Conservation (phyloP, 2,797 vertebrate genomes). For the Alcedo quadribrachys region DNA sequence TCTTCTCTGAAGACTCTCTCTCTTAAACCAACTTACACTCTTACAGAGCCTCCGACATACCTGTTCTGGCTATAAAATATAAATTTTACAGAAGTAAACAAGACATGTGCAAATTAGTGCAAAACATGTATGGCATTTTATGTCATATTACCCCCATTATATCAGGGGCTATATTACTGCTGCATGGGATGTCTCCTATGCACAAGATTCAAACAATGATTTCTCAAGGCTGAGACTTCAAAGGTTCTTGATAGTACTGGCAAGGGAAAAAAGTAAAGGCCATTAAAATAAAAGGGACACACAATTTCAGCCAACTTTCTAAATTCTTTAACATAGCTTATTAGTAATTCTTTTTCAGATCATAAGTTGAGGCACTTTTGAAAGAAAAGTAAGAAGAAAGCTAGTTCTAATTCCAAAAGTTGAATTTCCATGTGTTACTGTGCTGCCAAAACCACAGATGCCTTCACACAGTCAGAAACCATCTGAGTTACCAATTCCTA, state of each 20-base stretch:
- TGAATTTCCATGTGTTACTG: background rate
- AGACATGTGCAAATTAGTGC: background rate
- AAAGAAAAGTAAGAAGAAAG: background rate
- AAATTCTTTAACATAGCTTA: background rate
- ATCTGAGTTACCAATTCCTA: background rate
- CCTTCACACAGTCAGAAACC: background rate
- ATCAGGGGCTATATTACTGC: background rate
- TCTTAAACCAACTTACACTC: background rate
- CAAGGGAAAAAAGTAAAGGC: background rate
- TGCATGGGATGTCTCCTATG: background rate
- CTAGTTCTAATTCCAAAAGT: background rate
- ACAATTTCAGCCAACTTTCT: background rate
- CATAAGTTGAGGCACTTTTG: background rate
- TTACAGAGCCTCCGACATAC: background rate
- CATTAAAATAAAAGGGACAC: background rate
- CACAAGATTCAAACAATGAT: background rate
- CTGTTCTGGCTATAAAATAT: background rate
- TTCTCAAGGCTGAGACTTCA: background rate
- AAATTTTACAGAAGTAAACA: background rate
- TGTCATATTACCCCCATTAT: background rate
- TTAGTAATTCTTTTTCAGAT: background rate
- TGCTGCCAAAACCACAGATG: background rate
- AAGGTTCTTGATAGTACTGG: background rate
- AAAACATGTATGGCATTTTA: background rate
- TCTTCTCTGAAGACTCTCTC: too few relatives aligned